Evolutionary conservation across 2,113 vertebrate species (phyloP).

Genomic region (Choloepus hoffmanni): DNA sequence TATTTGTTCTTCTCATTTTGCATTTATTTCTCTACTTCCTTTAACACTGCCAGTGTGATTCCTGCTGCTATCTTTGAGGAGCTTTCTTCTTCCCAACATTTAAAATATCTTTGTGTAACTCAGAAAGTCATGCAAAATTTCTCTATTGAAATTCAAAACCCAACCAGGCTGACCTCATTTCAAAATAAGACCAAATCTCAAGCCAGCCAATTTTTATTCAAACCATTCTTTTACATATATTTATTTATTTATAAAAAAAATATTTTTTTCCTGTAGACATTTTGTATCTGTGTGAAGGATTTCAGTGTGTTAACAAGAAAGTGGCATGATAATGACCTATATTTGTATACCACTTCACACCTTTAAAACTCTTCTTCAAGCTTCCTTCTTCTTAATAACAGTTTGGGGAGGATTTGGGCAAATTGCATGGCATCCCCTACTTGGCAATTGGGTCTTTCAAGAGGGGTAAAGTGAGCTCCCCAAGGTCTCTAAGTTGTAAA

Average conservation of each 20-base stretch:
- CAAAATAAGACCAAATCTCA: conserved; percentile 78
- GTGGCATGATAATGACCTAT: background rate
- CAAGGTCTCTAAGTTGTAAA: background rate
- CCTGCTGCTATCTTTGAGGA: conserved; percentile 68
- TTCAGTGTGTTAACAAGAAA: conserved; percentile 67
- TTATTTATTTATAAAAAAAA: conserved; percentile 74
- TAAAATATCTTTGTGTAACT: conserved; percentile 75
- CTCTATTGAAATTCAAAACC: conserved; percentile 79
- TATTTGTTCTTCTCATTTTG: conserved; percentile 72
- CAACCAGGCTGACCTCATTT: conserved; percentile 77
- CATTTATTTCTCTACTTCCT: conserved; percentile 73
- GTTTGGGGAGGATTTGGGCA: background rate
- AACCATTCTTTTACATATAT: conserved; percentile 66
- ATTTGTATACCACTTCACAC: conserved; percentile 56
- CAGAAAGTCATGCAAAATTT: conserved; percentile 73
- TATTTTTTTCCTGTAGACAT: conserved; percentile 58
- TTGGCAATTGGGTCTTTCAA: background rate
- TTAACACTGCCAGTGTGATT: conserved; percentile 63
- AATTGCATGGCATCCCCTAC: background rate
- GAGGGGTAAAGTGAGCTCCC: background rate
- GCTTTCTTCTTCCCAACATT: conserved; percentile 71
- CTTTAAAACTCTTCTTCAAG: background rate
- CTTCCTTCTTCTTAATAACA: background rate
- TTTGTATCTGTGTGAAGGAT: conserved; percentile 48
- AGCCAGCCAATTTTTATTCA: conserved; percentile 68